Conservation (phyloP, 2,113 vertebrate genomes). For the Talpa occidentalis region DNA sequence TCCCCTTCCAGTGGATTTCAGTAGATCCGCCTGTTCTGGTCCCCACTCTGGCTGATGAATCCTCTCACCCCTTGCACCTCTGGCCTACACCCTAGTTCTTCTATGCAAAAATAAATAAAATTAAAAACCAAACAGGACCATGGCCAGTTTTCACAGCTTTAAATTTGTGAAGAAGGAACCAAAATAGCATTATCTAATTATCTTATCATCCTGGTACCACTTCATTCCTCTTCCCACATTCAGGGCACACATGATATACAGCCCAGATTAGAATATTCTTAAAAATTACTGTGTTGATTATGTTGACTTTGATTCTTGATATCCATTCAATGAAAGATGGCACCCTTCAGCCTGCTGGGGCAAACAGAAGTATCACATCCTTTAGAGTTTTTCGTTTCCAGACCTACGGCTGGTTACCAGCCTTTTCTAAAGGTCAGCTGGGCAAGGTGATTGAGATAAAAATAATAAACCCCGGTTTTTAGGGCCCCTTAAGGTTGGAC, state of each 20-base stretch:
- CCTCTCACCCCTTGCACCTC: too few relatives aligned
- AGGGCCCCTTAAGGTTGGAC: constrained; percentile 73
- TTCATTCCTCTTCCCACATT: background rate
- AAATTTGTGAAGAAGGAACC: constrained; percentile 4
- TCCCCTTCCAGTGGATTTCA: too few relatives aligned
- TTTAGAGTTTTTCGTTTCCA: constrained; percentile 65
- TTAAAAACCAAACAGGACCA: background rate
- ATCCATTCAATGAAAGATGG: constrained; percentile 61
- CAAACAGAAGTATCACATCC: background rate
- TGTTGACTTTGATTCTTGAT: constrained; percentile 58
- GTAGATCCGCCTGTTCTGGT: too few relatives aligned
- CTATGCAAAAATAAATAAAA: too few relatives aligned
- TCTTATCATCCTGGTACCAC: constrained; percentile 11
- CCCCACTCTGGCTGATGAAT: too few relatives aligned
- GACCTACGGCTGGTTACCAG: constrained; percentile 47
- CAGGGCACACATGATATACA: background rate
- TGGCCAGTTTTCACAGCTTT: background rate
- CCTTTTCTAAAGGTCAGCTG: constrained; percentile 73
- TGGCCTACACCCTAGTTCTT: too few relatives aligned
- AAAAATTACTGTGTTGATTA: constrained; percentile 21
- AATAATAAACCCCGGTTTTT: constrained; percentile 78
- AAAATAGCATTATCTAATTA: background rate
- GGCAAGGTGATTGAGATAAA: constrained; percentile 81
- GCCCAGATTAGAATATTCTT: background rate
- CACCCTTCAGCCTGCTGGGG: background rate